These are phyloP conservation scores for Lepidothrix coronata DNA, from an alignment of 2,113 vertebrate species.

Conservation along the genomic window DNA sequence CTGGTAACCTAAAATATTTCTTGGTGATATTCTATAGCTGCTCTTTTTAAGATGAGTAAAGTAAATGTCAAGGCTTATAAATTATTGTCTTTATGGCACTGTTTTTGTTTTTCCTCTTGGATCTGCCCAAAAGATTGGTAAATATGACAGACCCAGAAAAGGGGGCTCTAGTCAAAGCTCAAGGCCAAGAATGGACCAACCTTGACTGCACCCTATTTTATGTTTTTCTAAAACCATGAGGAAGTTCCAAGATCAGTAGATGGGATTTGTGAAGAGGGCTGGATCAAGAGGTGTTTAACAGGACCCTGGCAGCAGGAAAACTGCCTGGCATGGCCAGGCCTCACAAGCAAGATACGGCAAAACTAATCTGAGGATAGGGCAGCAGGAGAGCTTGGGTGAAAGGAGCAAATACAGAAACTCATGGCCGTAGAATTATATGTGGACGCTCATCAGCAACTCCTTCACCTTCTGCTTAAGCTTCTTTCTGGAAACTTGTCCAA, in stretches of 20 bases:
- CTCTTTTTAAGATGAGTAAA: background rate
- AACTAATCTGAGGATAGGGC: background rate
- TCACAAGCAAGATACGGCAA: background rate
- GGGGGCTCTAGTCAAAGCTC: background rate
- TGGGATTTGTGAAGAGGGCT: background rate
- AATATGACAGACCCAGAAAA: background rate
- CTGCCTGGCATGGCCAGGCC: background rate
- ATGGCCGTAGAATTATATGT: background rate
- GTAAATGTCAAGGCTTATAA: background rate
- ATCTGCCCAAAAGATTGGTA: background rate
- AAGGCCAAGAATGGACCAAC: background rate
- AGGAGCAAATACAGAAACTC: background rate
- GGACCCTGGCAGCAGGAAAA: background rate
- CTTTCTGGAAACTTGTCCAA: background rate
- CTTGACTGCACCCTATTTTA: background rate
- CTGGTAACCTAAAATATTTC: background rate
- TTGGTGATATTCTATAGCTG: background rate
- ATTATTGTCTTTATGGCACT: background rate
- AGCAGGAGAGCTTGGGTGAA: background rate
- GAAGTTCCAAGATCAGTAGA: background rate
- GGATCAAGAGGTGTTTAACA: background rate
- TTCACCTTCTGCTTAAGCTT: background rate
- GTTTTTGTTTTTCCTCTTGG: background rate
- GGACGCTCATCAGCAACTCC: background rate
- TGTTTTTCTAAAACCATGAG: background rate